Base-by-base conservation (phyloP, 2,113 vertebrate genomes). In the Shinisaurus crocodilurus region DNA sequence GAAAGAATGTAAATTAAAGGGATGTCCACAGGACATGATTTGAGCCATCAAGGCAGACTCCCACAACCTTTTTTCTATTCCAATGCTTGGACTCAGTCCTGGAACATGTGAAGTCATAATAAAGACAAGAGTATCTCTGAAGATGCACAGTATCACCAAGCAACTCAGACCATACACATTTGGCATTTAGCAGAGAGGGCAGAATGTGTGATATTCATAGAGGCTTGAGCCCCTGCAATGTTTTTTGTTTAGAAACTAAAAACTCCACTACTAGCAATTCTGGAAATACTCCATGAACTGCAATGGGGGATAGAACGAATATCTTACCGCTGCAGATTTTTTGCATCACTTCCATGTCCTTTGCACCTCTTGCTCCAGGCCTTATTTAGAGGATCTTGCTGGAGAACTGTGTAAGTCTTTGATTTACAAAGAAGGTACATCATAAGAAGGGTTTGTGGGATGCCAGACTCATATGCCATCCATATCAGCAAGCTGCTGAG, bases 101-200 rank as follows among this genome's bases (percentile, higher is more conserved):
- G 50, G 72, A 87, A 87, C 43, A 63, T 76, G 12, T 57, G 72
- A 76, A 63, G 23, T 76, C 37, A 87, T 87, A 87, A 70, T 76
- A 40, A 87, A 60, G 29, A 25, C 45, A 54, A 7, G 34, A 86
- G 27, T 45, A 69, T 69, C 40, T 69, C 63, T 32, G 63, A 48
- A 45, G 4, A 65, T 65, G 34, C 6, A 4, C 34, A 63, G 18
- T 48, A 1, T 83, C 18, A 37, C 37, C 23, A 10, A 82, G 48
- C 50, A 37, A 43, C 15, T 48, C 13, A 60, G 54, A 20, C 5
- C 27, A 6, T 20, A 37, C 80, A 82, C 54, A 82, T 82, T 3
- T 82, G 7, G 8, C 54, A 57, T 60, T n/a, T 81, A 81, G 48
- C 32, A 50, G n/a, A 82, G 7, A 60, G 32, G 16, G 2, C 80